Evolutionary conservation across 1,140 invertebrate genomes (phyloP), one percentile per base, ranked within the genome.

Genomic region (Subanguina moxae): DNA sequence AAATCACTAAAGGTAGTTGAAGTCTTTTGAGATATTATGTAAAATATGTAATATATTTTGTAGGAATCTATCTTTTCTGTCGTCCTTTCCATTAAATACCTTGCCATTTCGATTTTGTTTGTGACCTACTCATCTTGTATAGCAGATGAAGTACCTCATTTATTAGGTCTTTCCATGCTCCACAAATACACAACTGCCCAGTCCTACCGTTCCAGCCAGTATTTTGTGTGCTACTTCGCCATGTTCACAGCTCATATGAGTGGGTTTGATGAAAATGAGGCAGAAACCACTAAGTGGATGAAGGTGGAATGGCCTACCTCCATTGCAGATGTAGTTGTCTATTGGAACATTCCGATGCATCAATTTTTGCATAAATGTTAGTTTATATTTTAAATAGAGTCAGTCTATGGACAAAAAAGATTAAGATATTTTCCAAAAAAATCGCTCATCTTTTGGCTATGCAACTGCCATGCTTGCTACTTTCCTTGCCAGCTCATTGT

Each of bases 271-370:
- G 42, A 45, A 15, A 15, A n/a, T 21, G 21, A 1, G 1, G 23
- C n/a, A 9, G 27, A 57, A 27, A 71, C 52, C 7, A 73, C 69
- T 0, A 19, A 56, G 52, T 64, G 68, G 65, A 62, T 45, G 11
- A 11, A 52, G 19, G 58, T 73, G 57, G 72, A 74, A 66, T 71
- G 69, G 45, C 72, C 72, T 23, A 25, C 27, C 28, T 74, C 72
- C 23, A 68, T 74, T 68, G 42, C 56, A 1, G 61, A 74, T 25
- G 72, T 74, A 8, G 73, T 67, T 25, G 61, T 74, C 21, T 21
- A 63, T 65, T 74, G 72, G 72, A 74, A 74, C 28, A 38, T 61
- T 9, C 56, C 73, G 25, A 74, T 74, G 72, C 73, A 76, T 48
- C 30, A 42, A 23, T 74, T 74, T 65, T 32, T 74, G n/a, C 73